phyloP scores from a whole-genome alignment of 2,888 invertebrate species.

The Onchidella celtica region DNA sequence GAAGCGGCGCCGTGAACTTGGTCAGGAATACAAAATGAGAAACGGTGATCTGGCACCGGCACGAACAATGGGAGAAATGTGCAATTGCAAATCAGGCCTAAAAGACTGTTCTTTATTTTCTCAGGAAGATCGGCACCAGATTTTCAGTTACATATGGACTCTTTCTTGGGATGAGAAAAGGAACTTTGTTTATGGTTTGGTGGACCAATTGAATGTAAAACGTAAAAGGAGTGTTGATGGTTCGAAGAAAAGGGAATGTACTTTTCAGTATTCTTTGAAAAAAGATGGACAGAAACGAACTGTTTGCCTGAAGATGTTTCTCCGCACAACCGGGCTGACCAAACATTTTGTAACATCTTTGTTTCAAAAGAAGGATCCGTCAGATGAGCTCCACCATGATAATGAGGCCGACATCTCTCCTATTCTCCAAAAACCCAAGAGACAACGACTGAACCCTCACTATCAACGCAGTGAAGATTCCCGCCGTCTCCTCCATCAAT shows the following conservation, averaged over 20 bases:
- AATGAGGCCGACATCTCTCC: background rate
- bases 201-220: background rate
- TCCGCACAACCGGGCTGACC: background rate
- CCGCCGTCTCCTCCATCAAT: constrained; percentile 5
- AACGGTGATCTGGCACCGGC: background rate
- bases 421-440: background rate
- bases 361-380: background rate
- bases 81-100: background rate
- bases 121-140: background rate
- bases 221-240: background rate
- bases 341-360: background rate
- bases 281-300: background rate
- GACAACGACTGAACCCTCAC: constrained; percentile 4
- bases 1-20: background rate
- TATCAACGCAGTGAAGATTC: constrained; percentile 17
- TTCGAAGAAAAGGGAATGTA: background rate
- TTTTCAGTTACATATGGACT: background rate
- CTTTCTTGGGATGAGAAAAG: background rate
- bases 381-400: background rate
- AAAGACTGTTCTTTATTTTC: background rate
- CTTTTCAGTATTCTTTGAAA: background rate
- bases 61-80: background rate
- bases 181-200: background rate
- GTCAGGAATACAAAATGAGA: background rate
- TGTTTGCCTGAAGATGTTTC: background rate